These are phyloP conservation scores for Andrena bucephala DNA, from an alignment of 2,888 invertebrate genomes.

Conservation along the genomic window DNA sequence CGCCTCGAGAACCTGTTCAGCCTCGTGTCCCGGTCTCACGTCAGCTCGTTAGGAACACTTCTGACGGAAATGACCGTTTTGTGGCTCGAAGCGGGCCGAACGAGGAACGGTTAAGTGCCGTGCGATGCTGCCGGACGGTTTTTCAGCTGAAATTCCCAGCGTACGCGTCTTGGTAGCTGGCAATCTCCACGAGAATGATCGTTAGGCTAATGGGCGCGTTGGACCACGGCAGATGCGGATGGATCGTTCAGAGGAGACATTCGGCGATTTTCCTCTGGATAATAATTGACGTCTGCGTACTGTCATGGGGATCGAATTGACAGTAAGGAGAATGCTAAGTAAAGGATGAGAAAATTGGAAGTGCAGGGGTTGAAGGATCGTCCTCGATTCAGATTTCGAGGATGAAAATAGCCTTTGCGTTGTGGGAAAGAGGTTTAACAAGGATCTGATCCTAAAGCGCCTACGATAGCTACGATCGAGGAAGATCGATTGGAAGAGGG, in stretches of 20 bases:
- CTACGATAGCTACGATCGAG: neutral
- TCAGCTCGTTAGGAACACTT: conserved; percentile 58
- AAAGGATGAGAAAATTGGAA: too few relatives aligned
- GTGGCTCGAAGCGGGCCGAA: conserved; percentile 42
- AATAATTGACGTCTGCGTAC: too few relatives aligned
- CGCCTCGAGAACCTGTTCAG: conserved; percentile 52
- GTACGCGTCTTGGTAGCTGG: neutral
- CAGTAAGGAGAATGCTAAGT: too few relatives aligned
- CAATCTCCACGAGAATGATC: neutral
- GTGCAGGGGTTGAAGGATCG: too few relatives aligned
- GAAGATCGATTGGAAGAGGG: conserved; percentile 8
- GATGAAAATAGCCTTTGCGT: too few relatives aligned
- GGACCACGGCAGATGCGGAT: too few relatives aligned
- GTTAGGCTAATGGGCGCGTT: too few relatives aligned
- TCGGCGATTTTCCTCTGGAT: too few relatives aligned
- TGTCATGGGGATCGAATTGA: too few relatives aligned
- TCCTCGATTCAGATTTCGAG: too few relatives aligned
- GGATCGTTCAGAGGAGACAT: too few relatives aligned
- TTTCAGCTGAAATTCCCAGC: conserved; percentile 19
- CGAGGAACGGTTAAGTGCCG: conserved; percentile 57
- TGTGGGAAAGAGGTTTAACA: neutral
- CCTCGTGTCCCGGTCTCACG: conserved; percentile 40
- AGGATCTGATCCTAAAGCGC: too few relatives aligned
- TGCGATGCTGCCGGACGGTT: conserved; percentile 42
- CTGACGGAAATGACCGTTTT: conserved; percentile 67